These are phyloP conservation scores for Turdus rufiventris DNA, from an alignment of 2,113 vertebrate species.

Conservation along the genomic window DNA sequence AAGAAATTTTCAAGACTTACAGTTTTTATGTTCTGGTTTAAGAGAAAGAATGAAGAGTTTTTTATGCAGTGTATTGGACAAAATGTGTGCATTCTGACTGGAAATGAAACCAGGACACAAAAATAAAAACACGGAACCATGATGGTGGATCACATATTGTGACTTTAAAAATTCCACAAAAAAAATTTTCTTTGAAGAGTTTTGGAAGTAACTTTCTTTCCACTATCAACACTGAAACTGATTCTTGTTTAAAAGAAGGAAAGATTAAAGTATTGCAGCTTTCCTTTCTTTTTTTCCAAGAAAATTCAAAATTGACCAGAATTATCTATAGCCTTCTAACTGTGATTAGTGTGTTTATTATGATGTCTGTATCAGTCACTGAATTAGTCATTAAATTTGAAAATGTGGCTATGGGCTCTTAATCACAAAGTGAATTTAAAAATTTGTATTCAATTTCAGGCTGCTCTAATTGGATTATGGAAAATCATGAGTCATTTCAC, in stretches of 20 bases:
- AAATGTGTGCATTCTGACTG: neutral
- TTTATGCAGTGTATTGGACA: neutral
- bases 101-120: neutral
- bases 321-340: neutral
- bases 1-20: neutral
- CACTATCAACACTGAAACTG: neutral
- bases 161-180: neutral
- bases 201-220: neutral
- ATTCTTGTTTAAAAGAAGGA: neutral
- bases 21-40: neutral
- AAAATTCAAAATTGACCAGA: neutral
- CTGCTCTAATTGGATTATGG: neutral
- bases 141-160: neutral
- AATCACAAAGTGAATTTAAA: neutral
- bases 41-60: neutral
- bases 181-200: neutral
- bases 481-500: neutral
- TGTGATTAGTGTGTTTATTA: neutral
- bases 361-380: neutral
- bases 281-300: neutral
- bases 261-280: neutral
- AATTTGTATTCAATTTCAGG: neutral
- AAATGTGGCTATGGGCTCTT: neutral
- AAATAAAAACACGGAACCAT: neutral
- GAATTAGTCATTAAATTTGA: neutral